Evolutionary conservation across 2,113 vertebrate genomes (phyloP), one percentile per base, ranked within the genome.

Genomic region (Nothocercus julius): DNA sequence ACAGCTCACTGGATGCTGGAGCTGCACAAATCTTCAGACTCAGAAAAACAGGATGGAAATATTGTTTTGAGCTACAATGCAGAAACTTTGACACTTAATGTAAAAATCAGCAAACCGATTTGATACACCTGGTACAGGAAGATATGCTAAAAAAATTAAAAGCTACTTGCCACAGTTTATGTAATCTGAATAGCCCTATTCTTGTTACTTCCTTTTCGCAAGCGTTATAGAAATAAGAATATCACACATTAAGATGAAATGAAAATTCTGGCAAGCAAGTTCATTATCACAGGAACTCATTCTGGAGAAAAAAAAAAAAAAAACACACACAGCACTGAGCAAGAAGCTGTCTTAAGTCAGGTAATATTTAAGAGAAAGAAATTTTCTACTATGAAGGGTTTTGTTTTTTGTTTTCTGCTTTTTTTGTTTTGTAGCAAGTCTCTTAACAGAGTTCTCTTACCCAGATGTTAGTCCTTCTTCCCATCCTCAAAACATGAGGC

Each of bases 251-350:
- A 63, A 59, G 21, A 27, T 66, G 7, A 82, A 6, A 77, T 40
- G 0, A 70, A 83, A 58, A 81, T 40, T 47, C 66, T 82, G 34
- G 45, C 15, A 47, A 24, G 3, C 20, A 45, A 34, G 11, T 30
- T 69, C 14, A 5, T 5, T 9, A 22, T 2, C 2, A 2, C 13
- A 5, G 3, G 32, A 91, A 75, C 2, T 3, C 22, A 58, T 18
- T 87, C 40, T 80, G 32, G 34, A 82, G 77, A 87, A 18, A 76
- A 56, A 49, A 49, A 9, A 16, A 45, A 42, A 42, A 42, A 42
- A 11, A 44, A 44, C 44, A 13, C 44, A 44, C 13, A 64, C 18
- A 58, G 32, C 10, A 7, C 28, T 67, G 2, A 15, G 25, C 61
- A 6, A 82, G 40, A 94, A n/a, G 5, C 5, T 16, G 19, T 38